Evolutionary conservation across 1,140 invertebrate genomes (phyloP), one percentile per base, ranked within the genome.

Genomic region (Alviniconcha marisindica): DNA sequence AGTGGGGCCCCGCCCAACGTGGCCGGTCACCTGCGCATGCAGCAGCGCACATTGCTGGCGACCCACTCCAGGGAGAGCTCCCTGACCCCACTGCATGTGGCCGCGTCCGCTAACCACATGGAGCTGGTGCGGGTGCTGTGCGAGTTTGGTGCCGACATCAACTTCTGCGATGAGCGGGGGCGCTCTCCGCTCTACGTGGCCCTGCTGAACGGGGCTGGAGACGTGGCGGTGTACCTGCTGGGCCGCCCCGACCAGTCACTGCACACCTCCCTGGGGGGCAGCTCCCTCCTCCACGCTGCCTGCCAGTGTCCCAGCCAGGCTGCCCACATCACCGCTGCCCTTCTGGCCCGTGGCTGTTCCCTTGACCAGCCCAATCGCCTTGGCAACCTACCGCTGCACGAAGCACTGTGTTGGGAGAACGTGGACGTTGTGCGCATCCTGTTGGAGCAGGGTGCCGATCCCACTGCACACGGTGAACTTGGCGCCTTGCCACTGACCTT

Each of bases 391-490:
- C 56, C 78, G 15, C 78, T 80, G 38, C 78, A 80, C 44, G 78
- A 80, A 44, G 78, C 78, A 2, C 14, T 80, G 31, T 80, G 51
- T 31, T 66, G 56, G 36, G 78, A 80, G 40, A 80, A 80, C n/a
- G 28, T 69, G 12, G 78, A 80, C 0, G 60, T 80, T 33, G 78
- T 69, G 36, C 36, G 38, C 12, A 2, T 44, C 14, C 28, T 80
- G 40, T 38, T 80, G 24, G 12, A 66, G 28, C 33, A 66, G 38
- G 78, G 78, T 5, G 78, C 78, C 21, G n/a, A 44, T 28, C 78
- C 78, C 12, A 40, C 14, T 44, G 56, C 15, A 0, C 33, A 28
- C 7, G 78, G 78, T 10, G 78, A 36, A 28, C 21, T 60, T 33
- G 38, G 38, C 7, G 15, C 15, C 38, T 38, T 69, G 38, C 78